Evolutionary conservation across 2,888 invertebrate species (phyloP), one percentile per base, ranked within the genome.

Genomic region (Lycaena phlaeas): DNA sequence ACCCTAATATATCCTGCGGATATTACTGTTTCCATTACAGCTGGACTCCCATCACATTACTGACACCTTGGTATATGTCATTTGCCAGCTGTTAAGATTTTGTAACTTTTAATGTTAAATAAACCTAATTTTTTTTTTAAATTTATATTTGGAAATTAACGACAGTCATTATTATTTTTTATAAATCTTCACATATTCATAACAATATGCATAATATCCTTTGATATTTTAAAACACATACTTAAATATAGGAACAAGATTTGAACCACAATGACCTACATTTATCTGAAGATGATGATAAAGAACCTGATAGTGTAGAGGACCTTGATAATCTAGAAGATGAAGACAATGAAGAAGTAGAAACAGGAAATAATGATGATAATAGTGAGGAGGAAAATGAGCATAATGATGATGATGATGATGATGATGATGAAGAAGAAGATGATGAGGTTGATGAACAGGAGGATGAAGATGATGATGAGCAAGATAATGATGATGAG

Each of bases 271-370:
- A 22, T 12, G 34, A 34, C 22, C n/a, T 22, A 34, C 34, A 11
- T 36, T 12, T 25, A 18, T 9, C 17, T 28, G 56, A 56, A 18
- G 54, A 64, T 40, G 61, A 67, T 38, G 59, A 70, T 47, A 51
- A 61, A 46, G 67, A 72, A 41, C 64, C 62, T 43, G 61, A 67
- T 14, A 43, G 44, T 18, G 54, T 61, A 18, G 59, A 59, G 6
- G 51, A 56, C 10, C 45, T 52, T 11, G 55, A 58, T 18, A 53
- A 56, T 22, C 52, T 56, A 12, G 57, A 58, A 7, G 47, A 52
- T 14, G 59, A 67, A 41, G 55, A 59, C 44, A 50, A 54, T 11
- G 67, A 68, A 40, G 44, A 48, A 40, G 48, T 49, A 37, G 44
- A 51, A n/a, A n/a, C n/a, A 27, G 48, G 50, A 14, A 59, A 67